Percentiles rank a stretch among this genome's conserved stretches.
Conservation (phyloP, 1,140 invertebrate species). For the Drosophila equinoxialis region DNA sequence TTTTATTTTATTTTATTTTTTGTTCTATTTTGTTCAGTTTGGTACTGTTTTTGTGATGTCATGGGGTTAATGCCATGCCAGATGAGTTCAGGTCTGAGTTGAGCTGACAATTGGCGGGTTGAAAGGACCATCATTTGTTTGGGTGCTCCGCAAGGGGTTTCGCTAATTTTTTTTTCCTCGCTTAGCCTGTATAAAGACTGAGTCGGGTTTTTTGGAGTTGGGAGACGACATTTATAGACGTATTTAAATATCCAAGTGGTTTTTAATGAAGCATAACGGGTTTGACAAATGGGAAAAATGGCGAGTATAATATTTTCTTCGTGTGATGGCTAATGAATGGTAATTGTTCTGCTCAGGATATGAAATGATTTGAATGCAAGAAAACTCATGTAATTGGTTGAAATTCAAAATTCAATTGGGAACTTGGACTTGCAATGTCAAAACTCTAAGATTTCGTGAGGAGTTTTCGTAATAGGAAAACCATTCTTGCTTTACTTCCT, state of each 20-base stretch:
- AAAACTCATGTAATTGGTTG: no score
- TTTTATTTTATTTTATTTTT: constrained; percentile 47
- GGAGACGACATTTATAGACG: constrained; percentile 54
- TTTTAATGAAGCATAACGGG: constrained; percentile 56
- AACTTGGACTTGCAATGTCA: no score
- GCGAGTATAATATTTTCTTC: not conserved
- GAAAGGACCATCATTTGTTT: constrained; percentile 65
- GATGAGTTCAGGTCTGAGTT: constrained; percentile 35
- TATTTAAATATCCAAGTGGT: constrained; percentile 64
- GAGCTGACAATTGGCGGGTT: constrained; percentile 69
- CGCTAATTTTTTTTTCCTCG: constrained; percentile 22
- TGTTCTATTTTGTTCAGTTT: not conserved
- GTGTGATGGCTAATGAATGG: not conserved
- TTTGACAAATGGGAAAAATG: not conserved
- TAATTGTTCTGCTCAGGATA: not conserved
- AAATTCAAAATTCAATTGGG: no score
- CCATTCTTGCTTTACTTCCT: not conserved
- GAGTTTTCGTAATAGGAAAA: no score
- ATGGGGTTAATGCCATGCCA: constrained; percentile 64
- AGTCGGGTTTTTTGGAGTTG: not conserved
- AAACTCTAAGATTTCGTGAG: no score
- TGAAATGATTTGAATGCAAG: not conserved
- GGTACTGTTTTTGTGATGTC: constrained; percentile 23
- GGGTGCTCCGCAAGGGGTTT: constrained; percentile 34
- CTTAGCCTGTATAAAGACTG: not conserved